Evolutionary conservation across 2,113 vertebrate species (phyloP).

Genomic region (Opisthocomus hoazin): DNA sequence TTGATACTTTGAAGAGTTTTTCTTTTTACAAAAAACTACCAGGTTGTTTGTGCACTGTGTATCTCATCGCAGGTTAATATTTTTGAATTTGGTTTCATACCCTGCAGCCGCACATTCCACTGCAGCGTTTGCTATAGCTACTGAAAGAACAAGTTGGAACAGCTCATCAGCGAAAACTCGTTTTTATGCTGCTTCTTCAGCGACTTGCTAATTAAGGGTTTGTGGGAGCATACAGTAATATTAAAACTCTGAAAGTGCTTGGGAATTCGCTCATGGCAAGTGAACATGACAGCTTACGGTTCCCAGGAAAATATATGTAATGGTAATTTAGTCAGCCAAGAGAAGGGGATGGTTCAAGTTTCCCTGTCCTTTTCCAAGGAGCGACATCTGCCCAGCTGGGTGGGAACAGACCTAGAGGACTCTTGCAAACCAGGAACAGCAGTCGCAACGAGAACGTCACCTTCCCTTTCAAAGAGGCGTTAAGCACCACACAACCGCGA

Average conservation of each 20-base stretch:
- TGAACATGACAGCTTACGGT: background rate
- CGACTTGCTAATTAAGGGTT: constrained; percentile 31
- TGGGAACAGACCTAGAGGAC: background rate
- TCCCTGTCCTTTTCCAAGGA: constrained; percentile 11
- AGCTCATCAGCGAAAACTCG: constrained; percentile 32
- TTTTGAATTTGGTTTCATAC: constrained; percentile 16
- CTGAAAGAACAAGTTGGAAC: constrained; percentile 66
- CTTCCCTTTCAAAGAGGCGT: background rate
- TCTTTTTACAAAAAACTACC: background rate
- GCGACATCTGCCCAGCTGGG: background rate
- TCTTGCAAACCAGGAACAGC: background rate
- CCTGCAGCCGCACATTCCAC: constrained; percentile 65
- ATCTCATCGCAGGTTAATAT: constrained; percentile 13
- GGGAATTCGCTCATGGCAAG: constrained; percentile 27
- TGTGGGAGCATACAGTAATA: background rate
- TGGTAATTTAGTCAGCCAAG: constrained; percentile 21
- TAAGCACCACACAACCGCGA: background rate
- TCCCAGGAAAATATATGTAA: constrained; percentile 57
- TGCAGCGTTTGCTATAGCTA: background rate
- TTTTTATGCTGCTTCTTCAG: background rate
- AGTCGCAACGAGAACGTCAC: background rate
- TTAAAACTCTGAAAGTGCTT: background rate
- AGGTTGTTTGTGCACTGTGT: background rate
- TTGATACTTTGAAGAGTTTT: background rate
- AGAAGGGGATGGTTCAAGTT: constrained; percentile 1